Base-by-base conservation (phyloP, 23 tunicate genomes). In the Styela clava region DNA sequence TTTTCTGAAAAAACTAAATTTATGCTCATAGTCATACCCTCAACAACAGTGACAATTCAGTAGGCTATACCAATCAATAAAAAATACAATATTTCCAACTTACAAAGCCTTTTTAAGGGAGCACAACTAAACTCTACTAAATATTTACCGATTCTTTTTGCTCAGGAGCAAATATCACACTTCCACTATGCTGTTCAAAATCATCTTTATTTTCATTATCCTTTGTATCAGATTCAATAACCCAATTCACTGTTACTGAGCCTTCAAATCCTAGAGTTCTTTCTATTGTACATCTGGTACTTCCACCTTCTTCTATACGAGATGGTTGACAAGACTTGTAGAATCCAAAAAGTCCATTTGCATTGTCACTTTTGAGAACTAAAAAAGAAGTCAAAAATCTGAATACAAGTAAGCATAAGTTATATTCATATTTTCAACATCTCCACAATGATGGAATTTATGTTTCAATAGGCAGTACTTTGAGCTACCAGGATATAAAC, bases 321-420 rank as follows among this genome's bases (percentile, higher is more conserved):
- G 51, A 79, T n/a, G 97, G 97, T 33, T 63, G 84, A 63, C 97
- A 91, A 30, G 97, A 74, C 28, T 36, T n/a, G 3, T 81, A 61
- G 76, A 91, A 91, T 2, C 88, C 83, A 36, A 91, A 91, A 52
- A 82, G 31, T 23, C 97, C 97, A 63, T 91, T 91, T 27, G 97
- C 87, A 78, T 86, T 26, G 72, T 90, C 95, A 56, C 89, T 90
- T 74, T 85, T 85, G 2, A 90, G 61, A 24, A 85, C 95, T 90
- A 44, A 2, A 74, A 31, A 26, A 35, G n/a, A n/a, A n/a, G n/a
- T n/a, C n/a, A n/a, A n/a, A n/a, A n/a, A n/a, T n/a, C n/a, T n/a
- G n/a, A 61, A 61, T 61, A 61, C 21, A 61, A 21, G n/a, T n/a
- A n/a, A n/a, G n/a, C n/a, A n/a, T n/a, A n/a, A n/a, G n/a, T n/a